phyloP scores from a whole-genome alignment of 2,113 vertebrate species.

The Pelusios castaneus region DNA sequence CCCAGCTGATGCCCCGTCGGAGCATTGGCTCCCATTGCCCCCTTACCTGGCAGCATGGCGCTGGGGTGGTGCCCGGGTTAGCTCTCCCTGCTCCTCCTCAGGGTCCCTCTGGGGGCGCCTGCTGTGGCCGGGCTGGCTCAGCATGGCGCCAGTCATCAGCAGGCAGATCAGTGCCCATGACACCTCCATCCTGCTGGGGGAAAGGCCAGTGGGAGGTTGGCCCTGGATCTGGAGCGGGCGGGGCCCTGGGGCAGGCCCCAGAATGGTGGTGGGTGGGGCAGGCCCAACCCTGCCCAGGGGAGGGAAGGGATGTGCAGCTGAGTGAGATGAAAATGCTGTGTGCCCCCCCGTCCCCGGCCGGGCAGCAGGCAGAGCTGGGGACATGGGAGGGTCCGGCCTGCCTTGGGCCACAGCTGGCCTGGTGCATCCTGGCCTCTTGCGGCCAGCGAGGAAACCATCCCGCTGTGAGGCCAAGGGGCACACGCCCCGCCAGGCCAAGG shows the following conservation, averaged over 20 bases:
- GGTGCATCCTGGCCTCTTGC: too few species aligned
- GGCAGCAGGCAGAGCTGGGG: not conserved
- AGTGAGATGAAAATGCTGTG: not conserved
- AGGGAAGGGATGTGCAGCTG: too few species aligned
- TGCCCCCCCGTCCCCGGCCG: too few species aligned
- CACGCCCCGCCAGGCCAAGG: too few species aligned
- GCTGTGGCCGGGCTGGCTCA: constrained; percentile 15
- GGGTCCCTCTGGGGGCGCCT: not conserved
- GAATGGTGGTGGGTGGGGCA: not conserved
- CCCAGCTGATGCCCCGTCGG: not conserved
- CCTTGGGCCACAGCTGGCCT: not conserved
- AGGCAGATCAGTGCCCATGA: constrained; percentile 39
- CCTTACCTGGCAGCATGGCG: constrained; percentile 70
- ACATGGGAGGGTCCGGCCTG: too few species aligned
- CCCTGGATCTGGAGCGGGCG: not conserved
- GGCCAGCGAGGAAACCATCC: too few species aligned
- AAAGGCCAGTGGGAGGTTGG: not conserved
- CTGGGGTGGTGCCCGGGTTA: not conserved
- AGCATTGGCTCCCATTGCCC: not conserved
- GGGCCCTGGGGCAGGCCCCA: not conserved
- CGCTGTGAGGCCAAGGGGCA: too few species aligned
- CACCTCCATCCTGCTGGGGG: constrained; percentile 55
- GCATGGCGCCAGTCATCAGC: constrained; percentile 26
- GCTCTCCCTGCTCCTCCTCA: not conserved
- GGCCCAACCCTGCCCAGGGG: not conserved